Conservation (phyloP, 2,888 invertebrate genomes). For the Parnassius smintheus region DNA sequence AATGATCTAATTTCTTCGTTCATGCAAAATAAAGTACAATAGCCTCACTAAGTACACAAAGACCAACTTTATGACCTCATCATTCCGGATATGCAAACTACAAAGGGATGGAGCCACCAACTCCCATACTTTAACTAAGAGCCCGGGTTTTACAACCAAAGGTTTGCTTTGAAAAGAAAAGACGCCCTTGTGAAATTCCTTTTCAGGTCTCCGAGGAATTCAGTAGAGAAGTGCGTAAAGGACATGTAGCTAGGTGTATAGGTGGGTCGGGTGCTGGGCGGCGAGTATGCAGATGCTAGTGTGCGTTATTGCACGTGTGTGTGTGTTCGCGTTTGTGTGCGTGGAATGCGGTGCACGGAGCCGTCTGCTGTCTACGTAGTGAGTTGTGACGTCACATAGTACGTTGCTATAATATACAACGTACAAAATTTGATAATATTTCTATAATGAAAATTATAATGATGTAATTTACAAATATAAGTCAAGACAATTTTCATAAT, state of each 20-base stretch:
- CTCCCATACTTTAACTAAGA: constrained; percentile 59
- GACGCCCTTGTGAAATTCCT: constrained; percentile 72
- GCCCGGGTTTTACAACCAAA: constrained; percentile 61
- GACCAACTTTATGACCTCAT: constrained; percentile 52
- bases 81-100: constrained; percentile 53
- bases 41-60: constrained; percentile 32
- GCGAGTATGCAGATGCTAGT: constrained; percentile 34
- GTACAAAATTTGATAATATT: background rate
- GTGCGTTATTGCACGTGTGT: constrained; percentile 34
- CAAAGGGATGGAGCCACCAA: constrained; percentile 51
- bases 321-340: constrained; percentile 42
- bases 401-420: constrained; percentile 6
- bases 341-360: constrained; percentile 50
- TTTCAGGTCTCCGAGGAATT: constrained; percentile 74
- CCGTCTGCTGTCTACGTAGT: constrained; percentile 24
- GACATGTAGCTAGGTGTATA: constrained; percentile 49
- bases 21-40: constrained; percentile 10
- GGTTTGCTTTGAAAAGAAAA: constrained; percentile 67
- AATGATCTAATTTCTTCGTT: background rate
- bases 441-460: too few species aligned
- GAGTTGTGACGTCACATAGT: constrained; percentile 45
- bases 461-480: too few species aligned
- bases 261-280: constrained; percentile 53
- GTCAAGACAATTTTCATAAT: too few species aligned
- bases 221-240: constrained; percentile 40